Percentiles rank a stretch among this genome's conserved stretches.
Conservation (phyloP, 37 sponge, comb jelly and placozoan genomes). For the Bolinopsis microptera region DNA sequence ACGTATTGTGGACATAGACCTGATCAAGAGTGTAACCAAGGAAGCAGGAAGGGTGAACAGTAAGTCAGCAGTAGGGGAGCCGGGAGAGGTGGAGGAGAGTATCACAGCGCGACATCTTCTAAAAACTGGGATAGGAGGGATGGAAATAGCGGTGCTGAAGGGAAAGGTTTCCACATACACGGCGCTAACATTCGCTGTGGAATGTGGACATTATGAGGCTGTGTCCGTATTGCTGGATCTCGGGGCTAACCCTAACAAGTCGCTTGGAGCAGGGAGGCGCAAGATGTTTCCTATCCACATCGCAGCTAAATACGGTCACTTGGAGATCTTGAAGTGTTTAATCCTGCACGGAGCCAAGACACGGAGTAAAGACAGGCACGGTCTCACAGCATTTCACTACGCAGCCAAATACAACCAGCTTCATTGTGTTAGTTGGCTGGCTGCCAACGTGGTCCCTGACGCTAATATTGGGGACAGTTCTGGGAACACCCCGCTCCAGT, state of each 20-base stretch:
- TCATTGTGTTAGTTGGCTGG: conserved; percentile 58
- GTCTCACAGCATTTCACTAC: conserved; percentile 40
- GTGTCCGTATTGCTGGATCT: background rate
- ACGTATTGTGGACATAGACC: conserved; percentile 14
- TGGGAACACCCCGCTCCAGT: conserved; percentile 58
- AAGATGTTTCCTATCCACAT: conserved; percentile 46
- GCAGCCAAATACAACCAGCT: conserved; percentile 62
- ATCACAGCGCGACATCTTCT: background rate
- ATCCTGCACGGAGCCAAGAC: conserved; percentile 29
- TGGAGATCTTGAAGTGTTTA: conserved; percentile 13
- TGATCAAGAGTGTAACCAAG: conserved; percentile 29
- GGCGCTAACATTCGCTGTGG: conserved; percentile 28
- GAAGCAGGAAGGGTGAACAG: background rate
- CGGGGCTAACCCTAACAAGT: conserved; percentile 53
- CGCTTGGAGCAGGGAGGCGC: background rate
- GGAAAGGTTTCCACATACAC: background rate
- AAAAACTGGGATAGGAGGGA: conserved; percentile 12
- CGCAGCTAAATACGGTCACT: conserved; percentile 26
- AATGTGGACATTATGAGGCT: conserved; percentile 27
- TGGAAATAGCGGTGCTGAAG: background rate
- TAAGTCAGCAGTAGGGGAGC: background rate
- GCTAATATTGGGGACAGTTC: conserved; percentile 46
- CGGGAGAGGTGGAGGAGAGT: conserved; percentile 3
- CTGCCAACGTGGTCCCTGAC: conserved; percentile 18
- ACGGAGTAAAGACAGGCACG: conserved; percentile 42